A percentile compares a stretch with the other conserved stretches of the same genome.
phyloP scores from a whole-genome alignment of 2,888 invertebrate genomes.

The Blastobasis lacticolella region DNA sequence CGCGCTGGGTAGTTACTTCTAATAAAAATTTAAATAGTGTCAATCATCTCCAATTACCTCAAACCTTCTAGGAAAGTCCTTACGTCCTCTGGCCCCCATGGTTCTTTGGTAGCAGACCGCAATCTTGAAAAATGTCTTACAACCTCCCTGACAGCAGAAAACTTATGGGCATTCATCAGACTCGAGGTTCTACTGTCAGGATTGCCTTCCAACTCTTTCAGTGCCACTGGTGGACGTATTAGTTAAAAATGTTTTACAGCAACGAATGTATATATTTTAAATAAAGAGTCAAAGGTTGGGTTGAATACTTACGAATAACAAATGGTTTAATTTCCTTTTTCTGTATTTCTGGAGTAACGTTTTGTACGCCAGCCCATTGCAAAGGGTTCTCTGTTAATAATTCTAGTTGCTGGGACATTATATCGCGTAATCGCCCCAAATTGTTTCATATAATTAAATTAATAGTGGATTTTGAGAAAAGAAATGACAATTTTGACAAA shows the following conservation, averaged over 20 bases:
- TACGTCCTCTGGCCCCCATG: conserved; percentile 44
- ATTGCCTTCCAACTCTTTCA: conserved; percentile 60
- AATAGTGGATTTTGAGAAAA: not conserved
- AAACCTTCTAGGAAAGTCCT: conserved; percentile 46
- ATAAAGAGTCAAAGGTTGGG: not conserved
- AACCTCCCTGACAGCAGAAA: conserved; percentile 51
- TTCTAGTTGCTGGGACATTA: conserved; percentile 45
- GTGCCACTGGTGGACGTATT: conserved; percentile 38
- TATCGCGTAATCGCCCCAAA: too few species aligned
- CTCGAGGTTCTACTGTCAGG: conserved; percentile 56
- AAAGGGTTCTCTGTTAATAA: conserved; percentile 50
- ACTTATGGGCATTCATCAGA: conserved; percentile 55
- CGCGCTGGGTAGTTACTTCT: too few species aligned
- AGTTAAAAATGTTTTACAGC: too few species aligned
- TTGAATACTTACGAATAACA: conserved; percentile 45
- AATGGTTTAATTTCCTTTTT: conserved; percentile 65
- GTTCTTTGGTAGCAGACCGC: conserved; percentile 38
- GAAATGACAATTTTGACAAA: not conserved
- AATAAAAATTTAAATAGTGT: too few species aligned
- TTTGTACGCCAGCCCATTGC: conserved; percentile 48
- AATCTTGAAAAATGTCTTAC: conserved; percentile 48
- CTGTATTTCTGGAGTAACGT: conserved; percentile 56
- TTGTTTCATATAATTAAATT: not conserved
- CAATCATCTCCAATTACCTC: conserved; percentile 31
- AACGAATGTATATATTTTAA: too few species aligned